Evolutionary conservation across 1,140 invertebrate species (phyloP).

Genomic region (Aphelinus atriplicis): DNA sequence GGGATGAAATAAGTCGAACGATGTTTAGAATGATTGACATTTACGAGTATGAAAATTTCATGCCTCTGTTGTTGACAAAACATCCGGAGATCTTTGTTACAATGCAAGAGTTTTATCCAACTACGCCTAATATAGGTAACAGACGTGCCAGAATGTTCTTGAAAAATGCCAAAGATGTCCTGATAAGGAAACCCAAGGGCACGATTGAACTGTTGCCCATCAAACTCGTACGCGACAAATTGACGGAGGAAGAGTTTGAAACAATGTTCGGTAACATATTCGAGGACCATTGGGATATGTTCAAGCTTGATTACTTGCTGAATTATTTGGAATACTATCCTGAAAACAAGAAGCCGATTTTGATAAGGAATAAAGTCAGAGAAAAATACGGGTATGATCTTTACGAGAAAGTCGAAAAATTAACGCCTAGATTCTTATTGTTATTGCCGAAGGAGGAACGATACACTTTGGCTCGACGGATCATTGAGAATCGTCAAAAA

Average conservation of each 20-base stretch:
- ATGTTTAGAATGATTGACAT: constrained; percentile 38
- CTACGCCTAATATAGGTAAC: constrained; percentile 42
- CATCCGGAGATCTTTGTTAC: constrained; percentile 37
- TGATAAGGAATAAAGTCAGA: constrained; percentile 46
- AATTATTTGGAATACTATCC: constrained; percentile 48
- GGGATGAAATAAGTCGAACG: constrained; percentile 15
- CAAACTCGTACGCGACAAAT: constrained; percentile 41
- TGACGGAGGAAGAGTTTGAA: constrained; percentile 46
- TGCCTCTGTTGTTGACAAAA: constrained; percentile 44
- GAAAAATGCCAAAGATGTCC: constrained; percentile 43
- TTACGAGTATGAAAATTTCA: constrained; percentile 32
- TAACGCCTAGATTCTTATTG: constrained; percentile 42
- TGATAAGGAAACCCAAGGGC: constrained; percentile 42
- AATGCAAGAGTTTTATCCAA: constrained; percentile 21
- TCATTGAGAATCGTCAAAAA: constrained; percentile 38
- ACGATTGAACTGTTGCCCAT: constrained; percentile 44
- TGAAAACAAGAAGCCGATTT: constrained; percentile 33
- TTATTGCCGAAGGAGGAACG: constrained; percentile 50
- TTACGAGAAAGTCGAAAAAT: constrained; percentile 27
- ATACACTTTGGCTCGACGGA: constrained; percentile 45
- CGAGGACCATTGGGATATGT: constrained; percentile 37
- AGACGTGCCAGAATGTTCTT: constrained; percentile 46
- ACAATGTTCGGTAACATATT: constrained; percentile 47
- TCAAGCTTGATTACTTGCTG: constrained; percentile 31
- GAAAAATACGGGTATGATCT: constrained; percentile 46